These are phyloP conservation scores for Allygus modestus DNA, from an alignment of 2,888 invertebrate species.

Conservation along the genomic window DNA sequence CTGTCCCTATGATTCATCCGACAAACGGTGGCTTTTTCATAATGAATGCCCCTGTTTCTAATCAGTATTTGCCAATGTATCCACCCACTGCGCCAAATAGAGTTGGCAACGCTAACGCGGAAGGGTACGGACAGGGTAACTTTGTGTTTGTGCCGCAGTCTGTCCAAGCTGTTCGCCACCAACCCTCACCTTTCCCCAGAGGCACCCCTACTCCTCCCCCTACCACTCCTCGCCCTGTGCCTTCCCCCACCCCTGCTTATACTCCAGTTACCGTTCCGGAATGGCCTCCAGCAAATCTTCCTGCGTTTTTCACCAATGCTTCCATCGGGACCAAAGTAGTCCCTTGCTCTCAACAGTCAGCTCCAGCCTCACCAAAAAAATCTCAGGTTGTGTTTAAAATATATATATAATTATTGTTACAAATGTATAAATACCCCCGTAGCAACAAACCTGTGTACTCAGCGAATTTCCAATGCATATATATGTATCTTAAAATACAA, in stretches of 20 bases:
- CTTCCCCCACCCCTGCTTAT: neutral
- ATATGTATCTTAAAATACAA: too few relatives aligned
- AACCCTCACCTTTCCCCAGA: too few relatives aligned
- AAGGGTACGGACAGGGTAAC: neutral
- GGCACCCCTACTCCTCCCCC: neutral
- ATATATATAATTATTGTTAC: too few relatives aligned
- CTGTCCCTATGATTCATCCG: neutral
- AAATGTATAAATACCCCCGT: too few relatives aligned
- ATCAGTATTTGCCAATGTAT: neutral
- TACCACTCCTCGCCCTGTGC: neutral
- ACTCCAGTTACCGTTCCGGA: neutral
- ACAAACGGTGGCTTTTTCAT: neutral
- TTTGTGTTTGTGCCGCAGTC: neutral
- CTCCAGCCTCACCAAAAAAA: too few relatives aligned
- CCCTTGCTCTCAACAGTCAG: too few relatives aligned
- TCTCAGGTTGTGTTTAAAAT: too few relatives aligned
- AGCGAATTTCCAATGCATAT: too few relatives aligned
- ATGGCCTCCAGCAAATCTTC: neutral
- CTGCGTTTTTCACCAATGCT: neutral
- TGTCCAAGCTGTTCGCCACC: neutral
- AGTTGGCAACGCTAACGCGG: too few relatives aligned
- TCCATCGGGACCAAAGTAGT: neutral
- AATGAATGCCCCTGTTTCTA: neutral
- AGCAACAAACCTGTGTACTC: too few relatives aligned
- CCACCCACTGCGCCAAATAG: neutral